These are phyloP conservation scores for Pristionchus fissidentatus DNA, from an alignment of 2,888 invertebrate genomes.

Conservation along the genomic window DNA sequence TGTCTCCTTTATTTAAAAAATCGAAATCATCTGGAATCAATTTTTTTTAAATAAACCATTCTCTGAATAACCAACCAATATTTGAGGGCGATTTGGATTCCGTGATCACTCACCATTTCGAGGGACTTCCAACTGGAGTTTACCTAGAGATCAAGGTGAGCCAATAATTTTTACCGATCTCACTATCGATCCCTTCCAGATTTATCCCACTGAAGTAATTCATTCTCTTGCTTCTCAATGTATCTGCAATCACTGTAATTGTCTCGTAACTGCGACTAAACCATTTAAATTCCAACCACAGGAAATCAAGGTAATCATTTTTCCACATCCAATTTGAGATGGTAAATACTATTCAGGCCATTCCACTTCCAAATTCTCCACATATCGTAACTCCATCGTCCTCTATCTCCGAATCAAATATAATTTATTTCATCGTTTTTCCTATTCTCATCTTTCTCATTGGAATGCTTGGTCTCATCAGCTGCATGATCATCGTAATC, in stretches of 20 bases:
- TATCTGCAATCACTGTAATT: background rate
- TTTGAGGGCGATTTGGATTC: background rate
- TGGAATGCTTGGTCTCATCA: background rate
- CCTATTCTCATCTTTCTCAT: background rate
- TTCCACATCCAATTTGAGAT: background rate
- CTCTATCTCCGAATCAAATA: background rate
- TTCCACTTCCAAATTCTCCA: too few species aligned
- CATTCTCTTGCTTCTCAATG: background rate
- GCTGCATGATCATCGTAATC: background rate
- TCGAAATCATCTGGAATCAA: too few species aligned
- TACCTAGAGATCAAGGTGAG: constrained; percentile 6
- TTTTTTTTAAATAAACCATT: too few species aligned
- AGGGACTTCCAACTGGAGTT: background rate
- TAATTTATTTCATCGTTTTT: background rate
- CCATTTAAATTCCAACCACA: background rate
- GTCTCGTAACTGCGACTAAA: background rate
- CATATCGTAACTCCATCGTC: background rate
- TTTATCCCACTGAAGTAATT: background rate
- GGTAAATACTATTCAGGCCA: background rate
- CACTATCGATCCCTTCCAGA: background rate
- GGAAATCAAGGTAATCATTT: background rate
- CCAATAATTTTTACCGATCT: too few species aligned
- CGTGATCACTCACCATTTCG: background rate
- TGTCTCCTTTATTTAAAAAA: background rate
- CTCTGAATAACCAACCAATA: background rate